Base-by-base conservation (phyloP, 2,113 vertebrate species). In the Pollimyrus isidori region DNA sequence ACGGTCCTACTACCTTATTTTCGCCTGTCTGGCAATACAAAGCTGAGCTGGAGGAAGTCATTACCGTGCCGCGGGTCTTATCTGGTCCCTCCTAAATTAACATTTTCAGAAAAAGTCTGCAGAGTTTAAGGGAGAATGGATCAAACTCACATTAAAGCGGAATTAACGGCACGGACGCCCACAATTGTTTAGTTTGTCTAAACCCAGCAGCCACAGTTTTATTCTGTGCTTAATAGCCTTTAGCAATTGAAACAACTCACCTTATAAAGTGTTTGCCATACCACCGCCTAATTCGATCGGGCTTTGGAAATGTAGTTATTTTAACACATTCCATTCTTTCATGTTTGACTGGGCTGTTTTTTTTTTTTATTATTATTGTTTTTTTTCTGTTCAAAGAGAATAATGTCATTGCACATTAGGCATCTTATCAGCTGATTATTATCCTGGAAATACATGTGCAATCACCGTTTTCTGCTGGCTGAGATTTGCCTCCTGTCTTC, bases 131-230 rank as follows among this genome's bases (percentile, higher is more conserved):
- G 39, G 56, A 87, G 56, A 87, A 62, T 62, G 58, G 87, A 87
- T 87, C 87, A 87, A 62, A 62, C 45, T 87, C 87, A 46, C 56
- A 62, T 65, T 87, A 87, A 87, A 87, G 42, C 53, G 10, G 56
- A 87, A 87, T 87, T 65, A 87, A 87, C 39, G 35, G 53, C 53
- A 62, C 30, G 0, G 35, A 87, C 21, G 30, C 50, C 23, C 85
- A 30, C 85, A 87, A 87, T 87, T 87, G 85, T 56, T 87, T 56
- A 15, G 85, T 49, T 53, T 30, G 13, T 35, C 85, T 53, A 19
- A 39, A 56, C 26, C 9, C 50, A 39, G 13, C 50, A 6, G 4
- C 17, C 85, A 46, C 84, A 56, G 13, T 53, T 87, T 87, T 87
- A 50, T 35, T 87, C 50, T 56, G 85, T 53, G 26, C 17, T 87